Evolutionary conservation across 2,113 vertebrate species (phyloP).

Genomic region (Nothocercus nigrocapillus): DNA sequence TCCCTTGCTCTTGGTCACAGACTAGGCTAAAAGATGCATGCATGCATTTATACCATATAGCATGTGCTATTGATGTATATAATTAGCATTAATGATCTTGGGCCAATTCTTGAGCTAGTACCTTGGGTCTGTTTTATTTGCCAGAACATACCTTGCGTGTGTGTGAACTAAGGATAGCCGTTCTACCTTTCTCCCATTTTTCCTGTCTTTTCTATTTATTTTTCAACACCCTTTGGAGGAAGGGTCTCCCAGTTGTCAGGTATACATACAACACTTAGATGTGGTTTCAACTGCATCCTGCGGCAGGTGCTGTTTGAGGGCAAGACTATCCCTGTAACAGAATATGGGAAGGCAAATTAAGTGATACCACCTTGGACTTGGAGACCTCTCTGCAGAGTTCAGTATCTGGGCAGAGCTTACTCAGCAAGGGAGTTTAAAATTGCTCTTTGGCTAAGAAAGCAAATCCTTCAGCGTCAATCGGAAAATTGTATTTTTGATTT

Average conservation of each 20-base stretch:
- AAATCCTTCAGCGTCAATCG: conserved; percentile 59
- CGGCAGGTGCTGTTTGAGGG: conserved; percentile 40
- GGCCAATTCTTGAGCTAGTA: neutral
- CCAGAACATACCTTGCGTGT: neutral
- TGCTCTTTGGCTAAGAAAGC: conserved; percentile 60
- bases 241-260: neutral
- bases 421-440: conserved; percentile 47
- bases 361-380: neutral
- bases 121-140: neutral
- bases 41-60: neutral
- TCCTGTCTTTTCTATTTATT: neutral
- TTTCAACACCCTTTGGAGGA: neutral
- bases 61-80: neutral
- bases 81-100: neutral
- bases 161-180: neutral
- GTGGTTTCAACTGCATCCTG: conserved; percentile 26
- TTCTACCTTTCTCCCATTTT: neutral
- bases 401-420: conserved; percentile 23
- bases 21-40: neutral
- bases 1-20: neutral
- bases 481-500: conserved; percentile 64
- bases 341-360: neutral
- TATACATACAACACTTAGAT: neutral
- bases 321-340: neutral
- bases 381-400: neutral